Evolutionary conservation across 1,140 invertebrate genomes (phyloP).

Genomic region (Doryteuthis pealeii): DNA sequence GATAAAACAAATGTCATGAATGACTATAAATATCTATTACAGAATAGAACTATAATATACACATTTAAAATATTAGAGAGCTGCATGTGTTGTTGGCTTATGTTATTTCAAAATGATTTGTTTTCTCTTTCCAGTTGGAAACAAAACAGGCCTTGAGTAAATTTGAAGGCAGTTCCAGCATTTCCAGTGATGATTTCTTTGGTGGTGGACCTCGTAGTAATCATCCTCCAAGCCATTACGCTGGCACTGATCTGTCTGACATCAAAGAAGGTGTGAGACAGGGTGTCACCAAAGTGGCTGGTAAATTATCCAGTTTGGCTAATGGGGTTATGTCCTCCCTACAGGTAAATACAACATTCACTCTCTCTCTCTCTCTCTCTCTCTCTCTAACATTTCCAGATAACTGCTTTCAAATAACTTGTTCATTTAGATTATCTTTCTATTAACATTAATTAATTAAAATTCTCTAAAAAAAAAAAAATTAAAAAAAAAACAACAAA

Average conservation of each 20-base stretch:
- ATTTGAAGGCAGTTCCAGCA: slow-evolving; percentile 74
- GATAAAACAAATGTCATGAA: no score
- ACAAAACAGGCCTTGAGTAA: slow-evolving; percentile 71
- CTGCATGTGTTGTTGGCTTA: not conserved
- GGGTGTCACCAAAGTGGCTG: slow-evolving; percentile 95
- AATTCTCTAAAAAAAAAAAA: no score
- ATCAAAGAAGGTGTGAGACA: slow-evolving; percentile 94
- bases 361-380: no score
- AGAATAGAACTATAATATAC: no score
- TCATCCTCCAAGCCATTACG: slow-evolving; percentile 24
- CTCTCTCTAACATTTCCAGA: no score
- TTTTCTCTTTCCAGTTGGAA: slow-evolving; percentile 65
- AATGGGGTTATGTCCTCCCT: slow-evolving; percentile 91
- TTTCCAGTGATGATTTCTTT: slow-evolving; percentile 96
- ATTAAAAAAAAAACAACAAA: no score
- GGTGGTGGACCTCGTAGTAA: slow-evolving; percentile 61
- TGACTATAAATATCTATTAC: no score
- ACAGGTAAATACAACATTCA: slow-evolving; percentile 69
- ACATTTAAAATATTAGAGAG: no score
- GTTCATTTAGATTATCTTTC: no score
- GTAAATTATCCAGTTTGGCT: slow-evolving; percentile 86
- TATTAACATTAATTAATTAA: no score
- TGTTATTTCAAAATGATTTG: not conserved
- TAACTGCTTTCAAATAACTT: no score
- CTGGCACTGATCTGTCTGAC: slow-evolving; percentile 83